Base-by-base conservation (phyloP, 2,888 invertebrate genomes). In the Creontiades dilutus region DNA sequence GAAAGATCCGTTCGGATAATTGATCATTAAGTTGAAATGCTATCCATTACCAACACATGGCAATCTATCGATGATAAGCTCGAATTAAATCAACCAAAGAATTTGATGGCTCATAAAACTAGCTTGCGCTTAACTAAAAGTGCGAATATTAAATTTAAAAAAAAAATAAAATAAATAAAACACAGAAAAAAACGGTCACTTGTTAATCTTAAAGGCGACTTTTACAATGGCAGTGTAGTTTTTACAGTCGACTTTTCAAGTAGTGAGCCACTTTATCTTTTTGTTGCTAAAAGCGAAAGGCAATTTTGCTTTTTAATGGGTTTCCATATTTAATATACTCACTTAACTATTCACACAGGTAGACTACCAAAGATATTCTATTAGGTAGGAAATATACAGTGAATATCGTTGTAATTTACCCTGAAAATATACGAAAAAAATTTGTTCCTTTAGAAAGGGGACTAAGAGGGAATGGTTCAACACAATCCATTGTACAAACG, bases 151-250 rank as follows among this genome's bases (percentile, higher is more conserved):
- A 52, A 52, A 57, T n/a, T n/a, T n/a, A n/a, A 57, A 16, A 57
- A 16, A n/a, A 0, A 2, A n/a, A n/a, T n/a, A 2, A 16, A n/a
- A n/a, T 16, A 16, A 14, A 57, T 1, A 16, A 16, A 57, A 57
- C 14, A 16, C 7, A 57, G 7, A 57, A 7, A 57, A 7, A n/a
- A n/a, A 57, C 52, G 52, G 16, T 12, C 52, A 14, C 16, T 14
- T 11, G 52, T 7, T 12, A 12, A 14, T 5, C 52, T 52, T 52
- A n/a, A n/a, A n/a, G 19, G 5, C n/a, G 57, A 57, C n/a, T 57
- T n/a, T 57, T 57, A 57, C n/a, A 57, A 57, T 57, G 57, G 57
- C 57, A 57, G 57, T 57, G 57, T n/a, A 16, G 19, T n/a, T 57
- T 57, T 7, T n/a, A 57, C 57, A 57, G 57, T 57, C n/a, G 57